phyloP scores from a whole-genome alignment of 2,797 vertebrate genomes.

The Gymnopithys bicolor region DNA sequence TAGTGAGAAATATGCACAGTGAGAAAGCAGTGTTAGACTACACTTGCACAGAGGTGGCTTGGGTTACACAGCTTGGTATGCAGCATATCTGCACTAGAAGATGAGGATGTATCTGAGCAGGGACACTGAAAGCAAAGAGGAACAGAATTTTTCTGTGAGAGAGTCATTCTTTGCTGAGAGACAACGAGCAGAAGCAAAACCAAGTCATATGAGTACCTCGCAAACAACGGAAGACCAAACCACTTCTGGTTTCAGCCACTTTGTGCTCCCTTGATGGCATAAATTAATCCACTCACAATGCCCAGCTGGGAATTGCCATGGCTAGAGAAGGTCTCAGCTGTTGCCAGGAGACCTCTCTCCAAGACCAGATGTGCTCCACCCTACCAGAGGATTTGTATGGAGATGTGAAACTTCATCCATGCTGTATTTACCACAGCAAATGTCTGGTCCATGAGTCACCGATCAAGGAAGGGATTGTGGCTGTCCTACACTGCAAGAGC shows the following conservation, averaged over 20 bases:
- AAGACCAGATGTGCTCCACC: not conserved
- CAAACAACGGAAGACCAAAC: not conserved
- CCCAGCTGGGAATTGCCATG: not conserved
- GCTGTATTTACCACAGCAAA: not conserved
- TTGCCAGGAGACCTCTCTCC: not conserved
- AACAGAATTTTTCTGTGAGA: not conserved
- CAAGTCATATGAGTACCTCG: not conserved
- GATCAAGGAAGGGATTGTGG: not conserved
- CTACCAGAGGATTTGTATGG: not conserved
- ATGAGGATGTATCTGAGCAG: not conserved
- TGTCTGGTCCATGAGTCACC: not conserved
- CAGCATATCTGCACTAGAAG: not conserved
- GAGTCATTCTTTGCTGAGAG: not conserved
- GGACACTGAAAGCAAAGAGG: not conserved
- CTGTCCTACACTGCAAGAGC: not conserved
- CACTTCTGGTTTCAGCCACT: not conserved
- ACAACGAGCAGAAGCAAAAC: not conserved
- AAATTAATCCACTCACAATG: not conserved
- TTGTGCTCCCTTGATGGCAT: not conserved
- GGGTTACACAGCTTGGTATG: not conserved
- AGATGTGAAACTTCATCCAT: not conserved
- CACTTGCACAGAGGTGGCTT: not conserved
- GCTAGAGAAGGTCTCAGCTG: not conserved
- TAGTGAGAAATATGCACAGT: not conserved
- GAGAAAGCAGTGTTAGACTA: not conserved